These are phyloP conservation scores for Galemys pyrenaicus DNA, from an alignment of 2,113 vertebrate genomes.

Conservation along the genomic window DNA sequence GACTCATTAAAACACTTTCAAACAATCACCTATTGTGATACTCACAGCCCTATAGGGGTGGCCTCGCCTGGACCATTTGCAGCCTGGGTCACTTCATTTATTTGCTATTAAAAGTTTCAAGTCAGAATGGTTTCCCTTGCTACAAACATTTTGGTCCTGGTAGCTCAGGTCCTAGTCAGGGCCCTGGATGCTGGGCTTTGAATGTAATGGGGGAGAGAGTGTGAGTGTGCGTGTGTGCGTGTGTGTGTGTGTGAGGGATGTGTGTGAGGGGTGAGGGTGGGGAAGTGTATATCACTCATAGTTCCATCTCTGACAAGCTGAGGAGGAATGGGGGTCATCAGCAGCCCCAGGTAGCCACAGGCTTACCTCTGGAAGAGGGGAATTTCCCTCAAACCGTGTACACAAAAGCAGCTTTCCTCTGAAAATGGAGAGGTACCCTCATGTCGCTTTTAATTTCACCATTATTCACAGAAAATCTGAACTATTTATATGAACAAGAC, in stretches of 20 bases:
- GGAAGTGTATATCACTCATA: neutral
- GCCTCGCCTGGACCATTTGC: slow-evolving; percentile 20
- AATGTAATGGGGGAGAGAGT: neutral
- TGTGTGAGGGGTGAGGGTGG: too few relatives aligned
- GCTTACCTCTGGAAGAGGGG: neutral
- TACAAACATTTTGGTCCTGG: neutral
- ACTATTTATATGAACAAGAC: neutral
- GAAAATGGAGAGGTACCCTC: neutral
- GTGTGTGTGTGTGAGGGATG: too few relatives aligned
- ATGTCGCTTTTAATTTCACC: neutral
- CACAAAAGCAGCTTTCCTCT: neutral
- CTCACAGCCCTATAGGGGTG: neutral
- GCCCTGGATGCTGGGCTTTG: neutral
- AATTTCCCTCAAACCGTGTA: neutral
- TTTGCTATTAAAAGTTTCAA: slow-evolving; percentile 46
- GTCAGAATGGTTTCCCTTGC: slow-evolving; percentile 38
- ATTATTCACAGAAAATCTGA: neutral
- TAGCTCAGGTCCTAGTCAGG: neutral
- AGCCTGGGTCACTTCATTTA: slow-evolving; percentile 57
- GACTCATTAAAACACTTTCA: slow-evolving; percentile 74
- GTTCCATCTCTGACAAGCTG: neutral
- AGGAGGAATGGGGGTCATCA: neutral
- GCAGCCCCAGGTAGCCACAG: neutral
- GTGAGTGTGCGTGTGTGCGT: fast-evolving
- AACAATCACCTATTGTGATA: slow-evolving; percentile 76